Evolutionary conservation across 2,888 invertebrate species (phyloP), one percentile per base, ranked within the genome.

Genomic region (Endomychus coccineus): DNA sequence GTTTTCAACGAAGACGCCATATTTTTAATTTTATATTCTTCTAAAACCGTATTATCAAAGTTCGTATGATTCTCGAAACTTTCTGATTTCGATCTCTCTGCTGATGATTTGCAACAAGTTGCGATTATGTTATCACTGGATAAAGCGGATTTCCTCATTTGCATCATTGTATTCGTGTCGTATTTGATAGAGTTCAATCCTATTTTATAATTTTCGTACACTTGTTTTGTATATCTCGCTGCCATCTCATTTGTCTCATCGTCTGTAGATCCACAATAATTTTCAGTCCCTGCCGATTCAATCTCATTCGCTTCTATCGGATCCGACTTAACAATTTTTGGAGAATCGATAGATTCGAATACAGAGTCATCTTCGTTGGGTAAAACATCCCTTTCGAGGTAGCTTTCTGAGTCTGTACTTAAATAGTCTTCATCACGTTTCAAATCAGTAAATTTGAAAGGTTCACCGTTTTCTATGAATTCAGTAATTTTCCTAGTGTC

Each of bases 381-480:
- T 36, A 66, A 55, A 39, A 55, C 51, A 19, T 58, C 59, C 36
- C 58, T 61, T 32, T 66, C 66, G 17, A 65, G 46, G 44, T 66
- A 66, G 39, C 64, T 61, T 34, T 65, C 65, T 1, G 63, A 63
- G 45, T 65, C 65, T 5, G 59, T 59, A 29, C 61, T 61, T 3
- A 58, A 54, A 31, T 46, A 59, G 54, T 41, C 61, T 49, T 51
- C 68, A 65, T 40, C 63, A 42, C 54, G 51, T 62, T 74, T 75
- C 41, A 75, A 75, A 56, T 76, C 76, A 12, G 74, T 69, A 40
- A 75, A 70, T 11, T 71, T 75, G 46, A 75, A 74, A 2, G 55
- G 51, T 45, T 49, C 49, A 4, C 48, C 23, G 23, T 39, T 43
- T 1, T 27, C 34, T 21, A 39, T 44, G n/a, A n/a, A n/a, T n/a